Evolutionary conservation across 2,888 invertebrate genomes (phyloP).

Genomic region (Dasysyrphus tricinctus): DNA sequence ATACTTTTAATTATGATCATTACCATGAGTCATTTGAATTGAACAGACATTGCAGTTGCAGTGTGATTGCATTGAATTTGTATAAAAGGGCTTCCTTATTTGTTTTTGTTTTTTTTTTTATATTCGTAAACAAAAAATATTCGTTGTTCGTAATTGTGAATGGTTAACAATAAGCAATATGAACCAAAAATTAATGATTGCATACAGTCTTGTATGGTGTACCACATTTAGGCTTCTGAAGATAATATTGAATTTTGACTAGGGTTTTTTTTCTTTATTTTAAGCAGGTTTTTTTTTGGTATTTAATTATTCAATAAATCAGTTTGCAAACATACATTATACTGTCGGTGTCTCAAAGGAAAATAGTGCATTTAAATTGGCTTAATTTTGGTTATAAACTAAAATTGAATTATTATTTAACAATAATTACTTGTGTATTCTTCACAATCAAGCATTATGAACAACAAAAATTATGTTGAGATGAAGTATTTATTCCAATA

Average conservation of each 20-base stretch:
- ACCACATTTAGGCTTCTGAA: not conserved
- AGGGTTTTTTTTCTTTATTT: not conserved
- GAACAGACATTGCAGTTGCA: conserved; percentile 41
- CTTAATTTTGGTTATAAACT: not conserved
- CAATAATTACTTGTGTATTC: not conserved
- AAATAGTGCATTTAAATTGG: not conserved
- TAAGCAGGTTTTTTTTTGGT: no score
- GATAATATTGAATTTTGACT: not conserved
- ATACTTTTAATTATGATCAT: conserved; percentile 45
- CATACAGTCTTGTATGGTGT: not conserved
- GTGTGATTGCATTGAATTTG: conserved; percentile 27
- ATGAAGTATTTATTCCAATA: not conserved
- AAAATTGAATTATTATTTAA: not conserved
- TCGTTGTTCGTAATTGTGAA: conserved; percentile 11
- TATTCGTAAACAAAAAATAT: conserved; percentile 14
- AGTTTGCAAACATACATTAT: not conserved
- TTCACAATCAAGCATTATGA: not conserved
- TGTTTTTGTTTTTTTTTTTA: conserved; percentile 11
- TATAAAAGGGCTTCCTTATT: conserved; percentile 27
- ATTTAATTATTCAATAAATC: not conserved
- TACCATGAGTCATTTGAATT: conserved; percentile 38
- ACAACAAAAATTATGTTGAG: no score
- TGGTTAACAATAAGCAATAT: conserved; percentile 3
- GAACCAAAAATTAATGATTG: conserved; percentile 18
- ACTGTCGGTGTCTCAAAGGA: not conserved